phyloP scores from a whole-genome alignment of 2,113 vertebrate species.

The Propithecus coquereli region DNA sequence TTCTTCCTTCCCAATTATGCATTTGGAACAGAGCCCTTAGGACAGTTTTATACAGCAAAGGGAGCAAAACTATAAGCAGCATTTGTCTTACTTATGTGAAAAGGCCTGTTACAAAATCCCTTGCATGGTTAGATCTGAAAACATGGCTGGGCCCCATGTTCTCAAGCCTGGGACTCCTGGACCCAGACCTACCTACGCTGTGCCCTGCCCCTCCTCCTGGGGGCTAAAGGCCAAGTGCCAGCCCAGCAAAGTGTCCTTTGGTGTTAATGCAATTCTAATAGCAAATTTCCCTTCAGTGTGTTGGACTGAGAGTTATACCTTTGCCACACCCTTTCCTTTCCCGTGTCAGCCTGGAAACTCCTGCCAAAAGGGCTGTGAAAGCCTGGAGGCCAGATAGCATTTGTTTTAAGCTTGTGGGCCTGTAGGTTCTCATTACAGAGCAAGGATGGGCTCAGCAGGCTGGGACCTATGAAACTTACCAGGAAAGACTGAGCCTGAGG shows the following conservation, averaged over 20 bases:
- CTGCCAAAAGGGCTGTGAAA: not conserved
- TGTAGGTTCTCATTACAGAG: not conserved
- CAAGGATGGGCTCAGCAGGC: not conserved
- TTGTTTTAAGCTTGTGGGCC: not conserved
- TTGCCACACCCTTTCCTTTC: not conserved
- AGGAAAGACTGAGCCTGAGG: not conserved
- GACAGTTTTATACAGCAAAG: slow-evolving; percentile 48
- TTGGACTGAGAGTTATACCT: not conserved
- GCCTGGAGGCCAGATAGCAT: not conserved
- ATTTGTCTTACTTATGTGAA: slow-evolving; percentile 54
- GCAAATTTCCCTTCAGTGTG: not conserved
- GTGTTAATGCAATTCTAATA: not conserved
- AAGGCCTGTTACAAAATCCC: not conserved
- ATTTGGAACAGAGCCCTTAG: slow-evolving; percentile 56
- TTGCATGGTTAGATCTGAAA: not conserved
- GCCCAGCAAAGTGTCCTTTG: not conserved
- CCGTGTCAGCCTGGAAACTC: not conserved
- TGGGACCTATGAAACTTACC: not conserved
- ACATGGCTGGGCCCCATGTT: not conserved
- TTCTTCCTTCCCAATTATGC: slow-evolving; percentile 36
- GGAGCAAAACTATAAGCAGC: slow-evolving; percentile 23
- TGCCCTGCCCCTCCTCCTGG: not conserved
- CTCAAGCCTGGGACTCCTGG: not conserved
- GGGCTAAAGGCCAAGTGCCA: not conserved
- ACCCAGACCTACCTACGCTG: accelerated